A percentile compares a stretch with the other conserved stretches of the same genome.
Evolutionary conservation across 1,140 invertebrate genomes (phyloP).

Genomic region (Euwallacea similis): DNA sequence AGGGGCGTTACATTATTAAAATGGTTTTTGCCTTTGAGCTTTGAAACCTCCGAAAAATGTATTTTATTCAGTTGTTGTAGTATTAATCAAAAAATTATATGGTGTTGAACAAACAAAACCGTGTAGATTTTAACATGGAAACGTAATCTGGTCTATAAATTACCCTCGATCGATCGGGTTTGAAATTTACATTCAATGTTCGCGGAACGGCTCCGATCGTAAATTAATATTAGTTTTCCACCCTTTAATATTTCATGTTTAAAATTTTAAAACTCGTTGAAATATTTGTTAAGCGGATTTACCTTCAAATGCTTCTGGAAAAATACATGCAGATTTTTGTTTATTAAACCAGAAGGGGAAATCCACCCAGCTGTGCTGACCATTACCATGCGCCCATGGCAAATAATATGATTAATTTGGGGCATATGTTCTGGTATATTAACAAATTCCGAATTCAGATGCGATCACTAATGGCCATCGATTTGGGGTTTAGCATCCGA

Average conservation of each 20-base stretch:
- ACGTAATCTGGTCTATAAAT: constrained; percentile 31
- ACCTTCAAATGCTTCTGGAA: constrained; percentile 1
- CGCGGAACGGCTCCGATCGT: constrained; percentile 19
- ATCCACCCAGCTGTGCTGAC: too few species aligned
- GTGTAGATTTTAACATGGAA: constrained; percentile 33
- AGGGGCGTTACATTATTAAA: constrained; percentile 7
- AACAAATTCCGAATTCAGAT: constrained; percentile 28
- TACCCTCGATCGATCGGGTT: constrained; percentile 23
- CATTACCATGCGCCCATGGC: not conserved
- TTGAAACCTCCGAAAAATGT: too few species aligned
- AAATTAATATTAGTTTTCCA: constrained; percentile 35
- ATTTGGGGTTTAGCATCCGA: constrained; percentile 25
- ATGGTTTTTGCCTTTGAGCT: not conserved
- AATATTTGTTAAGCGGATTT: constrained; percentile 13
- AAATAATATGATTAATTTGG: constrained; percentile 25
- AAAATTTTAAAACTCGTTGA: constrained; percentile 27
- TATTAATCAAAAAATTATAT: constrained; percentile 33
- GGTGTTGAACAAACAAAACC: constrained; percentile 30
- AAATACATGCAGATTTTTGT: not conserved
- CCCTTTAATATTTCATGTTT: constrained; percentile 31
- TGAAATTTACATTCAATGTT: constrained; percentile 33
- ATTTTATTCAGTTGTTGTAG: constrained; percentile 1
- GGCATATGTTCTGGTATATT: constrained; percentile 16
- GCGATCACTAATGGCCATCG: constrained; percentile 22
- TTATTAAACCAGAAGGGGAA: not conserved